Evolutionary conservation across 2,888 invertebrate species (phyloP).

Genomic region (Aphrophora alni): DNA sequence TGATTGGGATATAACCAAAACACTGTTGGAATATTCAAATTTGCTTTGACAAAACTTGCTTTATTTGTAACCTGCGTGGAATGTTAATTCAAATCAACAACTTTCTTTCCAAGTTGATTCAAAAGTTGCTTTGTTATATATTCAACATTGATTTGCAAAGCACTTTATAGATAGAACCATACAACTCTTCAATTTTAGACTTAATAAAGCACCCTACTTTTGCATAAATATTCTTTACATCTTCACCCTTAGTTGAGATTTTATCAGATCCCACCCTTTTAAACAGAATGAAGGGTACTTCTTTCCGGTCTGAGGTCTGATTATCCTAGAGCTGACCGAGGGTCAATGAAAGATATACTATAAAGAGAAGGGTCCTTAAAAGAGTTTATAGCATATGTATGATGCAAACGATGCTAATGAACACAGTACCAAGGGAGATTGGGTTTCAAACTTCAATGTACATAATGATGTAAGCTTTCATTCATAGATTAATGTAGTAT

Average conservation of each 20-base stretch:
- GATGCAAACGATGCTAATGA: not conserved
- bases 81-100: not conserved
- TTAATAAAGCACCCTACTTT: not conserved
- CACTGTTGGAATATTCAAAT: not conserved
- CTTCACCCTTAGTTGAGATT: not conserved
- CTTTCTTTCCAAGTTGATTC: not conserved
- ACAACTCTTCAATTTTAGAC: not conserved
- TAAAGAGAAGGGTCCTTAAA: not conserved
- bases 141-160: not conserved
- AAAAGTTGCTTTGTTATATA: not conserved
- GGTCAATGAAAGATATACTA: not conserved
- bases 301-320: not conserved
- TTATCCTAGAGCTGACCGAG: not conserved
- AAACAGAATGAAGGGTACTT: not conserved
- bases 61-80: not conserved
- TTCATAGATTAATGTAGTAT: not conserved
- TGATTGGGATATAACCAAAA: not conserved
- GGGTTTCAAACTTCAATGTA: not conserved
- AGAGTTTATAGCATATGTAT: not conserved
- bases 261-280: not conserved
- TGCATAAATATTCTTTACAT: conserved; percentile 6
- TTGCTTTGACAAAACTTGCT: not conserved
- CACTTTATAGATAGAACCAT: not conserved
- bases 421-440: not conserved
- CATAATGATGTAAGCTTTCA: not conserved